Evolutionary conservation across 1,140 invertebrate species (phyloP).

Genomic region (Ganaspis sp.): DNA sequence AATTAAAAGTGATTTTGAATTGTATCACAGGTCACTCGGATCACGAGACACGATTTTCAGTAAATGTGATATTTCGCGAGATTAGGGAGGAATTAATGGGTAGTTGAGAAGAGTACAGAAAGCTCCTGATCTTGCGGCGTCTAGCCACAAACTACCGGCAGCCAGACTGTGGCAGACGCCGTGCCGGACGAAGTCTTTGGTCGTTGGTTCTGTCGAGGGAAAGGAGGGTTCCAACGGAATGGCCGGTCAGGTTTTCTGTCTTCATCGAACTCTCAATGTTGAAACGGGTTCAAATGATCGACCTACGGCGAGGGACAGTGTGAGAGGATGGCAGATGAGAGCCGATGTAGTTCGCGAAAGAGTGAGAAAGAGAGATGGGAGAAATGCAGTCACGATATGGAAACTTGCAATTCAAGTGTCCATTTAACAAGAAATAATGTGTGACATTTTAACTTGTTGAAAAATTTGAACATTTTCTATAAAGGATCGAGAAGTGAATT

Average conservation of each 20-base stretch:
- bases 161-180: slow-evolving; percentile 39
- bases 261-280: slow-evolving; percentile 21
- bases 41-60: not conserved
- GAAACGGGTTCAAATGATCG: slow-evolving; percentile 8
- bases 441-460: not conserved
- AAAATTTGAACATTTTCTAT: not conserved
- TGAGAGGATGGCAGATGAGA: slow-evolving; percentile 10
- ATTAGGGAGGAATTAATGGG: not conserved
- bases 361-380: slow-evolving; percentile 15
- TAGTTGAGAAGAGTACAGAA: slow-evolving; percentile 8
- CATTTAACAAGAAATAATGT: slow-evolving; percentile 24
- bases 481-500: not conserved
- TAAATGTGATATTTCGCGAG: not conserved
- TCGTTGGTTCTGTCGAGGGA: slow-evolving; percentile 43
- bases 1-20: not conserved
- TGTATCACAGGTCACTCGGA: not conserved
- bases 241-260: slow-evolving; percentile 32
- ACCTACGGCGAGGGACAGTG: slow-evolving; percentile 1
- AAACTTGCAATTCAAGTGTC: slow-evolving; percentile 15
- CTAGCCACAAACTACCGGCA: slow-evolving; percentile 50
- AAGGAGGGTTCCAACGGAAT: slow-evolving; percentile 40
- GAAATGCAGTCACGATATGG: slow-evolving; percentile 27
- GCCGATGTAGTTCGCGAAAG: not conserved
- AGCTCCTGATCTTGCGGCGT: slow-evolving; percentile 41
- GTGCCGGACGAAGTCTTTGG: slow-evolving; percentile 42